These are phyloP conservation scores for Siphonodentalium dalli DNA, from an alignment of 2,888 invertebrate genomes.

Conservation along the genomic window DNA sequence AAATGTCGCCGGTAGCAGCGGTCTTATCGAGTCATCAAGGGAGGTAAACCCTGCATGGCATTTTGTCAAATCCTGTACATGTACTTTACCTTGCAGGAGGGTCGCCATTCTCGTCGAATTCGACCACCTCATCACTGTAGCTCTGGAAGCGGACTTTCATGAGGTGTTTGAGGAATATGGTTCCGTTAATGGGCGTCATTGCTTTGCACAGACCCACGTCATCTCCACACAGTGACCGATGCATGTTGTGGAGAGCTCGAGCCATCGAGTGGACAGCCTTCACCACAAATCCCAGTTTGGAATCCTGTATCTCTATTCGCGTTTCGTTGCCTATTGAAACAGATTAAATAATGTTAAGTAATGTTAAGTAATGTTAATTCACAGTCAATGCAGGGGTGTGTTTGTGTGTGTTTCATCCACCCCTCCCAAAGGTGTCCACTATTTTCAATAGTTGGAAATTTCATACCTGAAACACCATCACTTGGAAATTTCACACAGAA, in stretches of 20 bases:
- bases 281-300: slow-evolving; percentile 81
- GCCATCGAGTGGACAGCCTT: slow-evolving; percentile 81
- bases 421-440: too few species aligned
- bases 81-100: slow-evolving; percentile 76
- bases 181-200: slow-evolving; percentile 77
- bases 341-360: too few species aligned
- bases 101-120: slow-evolving; percentile 79
- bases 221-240: slow-evolving; percentile 71
- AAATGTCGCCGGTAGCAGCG: too few species aligned
- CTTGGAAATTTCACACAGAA: too few species aligned
- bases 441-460: too few species aligned
- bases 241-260: slow-evolving; percentile 77
- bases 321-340: slow-evolving; percentile 70
- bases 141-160: slow-evolving; percentile 75
- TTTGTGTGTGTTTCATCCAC: too few species aligned
- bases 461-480: too few species aligned
- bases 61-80: not conserved
- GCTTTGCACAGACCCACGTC: slow-evolving; percentile 71
- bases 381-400: too few species aligned
- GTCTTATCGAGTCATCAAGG: too few species aligned
- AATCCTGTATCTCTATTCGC: slow-evolving; percentile 77
- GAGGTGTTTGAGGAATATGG: slow-evolving; percentile 73
- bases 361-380: too few species aligned
- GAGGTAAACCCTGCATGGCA: too few species aligned
- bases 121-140: slow-evolving; percentile 72